Base-by-base conservation (phyloP, 1,140 invertebrate genomes). In the Battus philenor region DNA sequence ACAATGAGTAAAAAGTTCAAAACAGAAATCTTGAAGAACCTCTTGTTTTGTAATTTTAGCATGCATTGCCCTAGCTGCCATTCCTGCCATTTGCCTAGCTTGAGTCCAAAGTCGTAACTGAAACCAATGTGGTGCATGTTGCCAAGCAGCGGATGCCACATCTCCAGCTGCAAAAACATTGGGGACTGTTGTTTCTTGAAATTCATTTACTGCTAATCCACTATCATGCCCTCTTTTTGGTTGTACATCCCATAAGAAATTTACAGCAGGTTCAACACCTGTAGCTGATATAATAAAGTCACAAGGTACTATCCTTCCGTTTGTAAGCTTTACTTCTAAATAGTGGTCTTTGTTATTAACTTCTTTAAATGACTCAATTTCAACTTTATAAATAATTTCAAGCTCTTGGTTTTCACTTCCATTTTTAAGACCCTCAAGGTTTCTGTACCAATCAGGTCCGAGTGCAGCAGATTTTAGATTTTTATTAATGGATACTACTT, bases 101-200 rank as follows among this genome's bases (percentile, higher is more conserved):
- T 99, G 98, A 2, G 96, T 97, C 98, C 98, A 99, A 1, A 99
- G 77, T 33, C 97, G 88, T 93, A 99, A 97, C 86, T 98, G 97
- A 80, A 98, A 94, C 98, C 98, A 99, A 70, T 98, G 94, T 24
- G 88, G 74, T 0, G 95, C 89, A 38, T 85, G 64, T 9, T 89
- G 70, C 97, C 98, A 99, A 16, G 76, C 75, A 16, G 93, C 91
- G 51, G 89, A 89, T 65, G 96, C 98, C 4, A 96, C 91, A 90
- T 99, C 98, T 5, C 98, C 98, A 36, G 97, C 97, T 9, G 97
- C 97, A 89, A 92, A 99, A 9, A 99, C 90, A 79, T 95, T 89
- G 27, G 60, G 57, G 7, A 93, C 59, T 26, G 91, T 92, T 8
- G 97, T 98, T 76, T 93, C 88, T 90, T 99, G 94, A 59, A 91